Conservation (phyloP, 2,888 invertebrate genomes). For the Ommatoiulus sabulosus region DNA sequence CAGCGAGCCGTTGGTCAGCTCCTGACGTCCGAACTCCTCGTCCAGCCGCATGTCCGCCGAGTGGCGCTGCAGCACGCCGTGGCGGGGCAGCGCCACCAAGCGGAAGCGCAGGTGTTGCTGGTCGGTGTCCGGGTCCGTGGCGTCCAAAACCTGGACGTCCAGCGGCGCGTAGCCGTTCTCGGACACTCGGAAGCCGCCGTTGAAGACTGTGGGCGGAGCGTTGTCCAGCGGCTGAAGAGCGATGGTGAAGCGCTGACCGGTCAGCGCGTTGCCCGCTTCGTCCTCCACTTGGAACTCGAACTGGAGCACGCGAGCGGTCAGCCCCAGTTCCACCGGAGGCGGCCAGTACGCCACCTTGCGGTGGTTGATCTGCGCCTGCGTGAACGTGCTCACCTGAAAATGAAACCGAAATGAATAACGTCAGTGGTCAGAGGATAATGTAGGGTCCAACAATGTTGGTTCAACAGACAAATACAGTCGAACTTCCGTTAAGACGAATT, state of each 20-base stretch:
- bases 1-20: constrained; percentile 64
- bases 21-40: constrained; percentile 64
- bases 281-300: constrained; percentile 66
- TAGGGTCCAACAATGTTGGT: background rate
- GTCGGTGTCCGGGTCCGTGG: constrained; percentile 66
- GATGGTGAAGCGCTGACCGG: constrained; percentile 65
- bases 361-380: constrained; percentile 67
- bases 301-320: constrained; percentile 66
- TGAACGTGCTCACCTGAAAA: constrained; percentile 63
- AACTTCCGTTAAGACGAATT: too few relatives aligned
- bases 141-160: constrained; percentile 64
- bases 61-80: constrained; percentile 64
- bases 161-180: constrained; percentile 65
- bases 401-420: background rate
- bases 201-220: constrained; percentile 66
- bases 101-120: constrained; percentile 63
- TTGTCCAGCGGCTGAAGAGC: constrained; percentile 66
- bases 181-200: constrained; percentile 64
- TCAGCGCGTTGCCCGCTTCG: constrained; percentile 65
- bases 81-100: constrained; percentile 63
- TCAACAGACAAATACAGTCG: too few relatives aligned
- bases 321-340: constrained; percentile 65
- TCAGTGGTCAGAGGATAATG: too few relatives aligned
- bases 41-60: constrained; percentile 63
- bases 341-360: constrained; percentile 67